These are phyloP conservation scores for Argyrosomus japonicus DNA, from an alignment of 2,113 vertebrate genomes.

Conservation along the genomic window DNA sequence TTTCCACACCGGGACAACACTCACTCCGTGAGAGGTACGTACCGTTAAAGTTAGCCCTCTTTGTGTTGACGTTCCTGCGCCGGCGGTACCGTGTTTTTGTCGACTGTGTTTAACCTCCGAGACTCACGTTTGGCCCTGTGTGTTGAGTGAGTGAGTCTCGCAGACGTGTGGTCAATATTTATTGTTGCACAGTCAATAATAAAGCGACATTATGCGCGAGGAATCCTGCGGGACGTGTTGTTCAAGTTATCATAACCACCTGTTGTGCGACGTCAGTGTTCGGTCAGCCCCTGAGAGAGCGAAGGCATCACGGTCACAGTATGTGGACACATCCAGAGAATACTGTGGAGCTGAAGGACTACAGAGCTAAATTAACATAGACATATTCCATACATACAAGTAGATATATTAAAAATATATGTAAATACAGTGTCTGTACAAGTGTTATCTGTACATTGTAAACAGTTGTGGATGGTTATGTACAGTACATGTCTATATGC, in stretches of 20 bases:
- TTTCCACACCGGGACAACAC: constrained; percentile 1
- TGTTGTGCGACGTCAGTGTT: constrained; percentile 41
- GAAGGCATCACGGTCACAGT: too few relatives aligned
- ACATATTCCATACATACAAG: too few relatives aligned
- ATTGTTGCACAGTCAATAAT: background rate
- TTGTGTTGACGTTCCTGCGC: constrained; percentile 14
- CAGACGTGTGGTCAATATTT: background rate
- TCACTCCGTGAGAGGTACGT: constrained; percentile 31
- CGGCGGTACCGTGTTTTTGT: background rate
- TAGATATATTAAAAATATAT: too few relatives aligned
- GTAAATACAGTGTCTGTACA: too few relatives aligned
- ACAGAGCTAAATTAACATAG: too few relatives aligned
- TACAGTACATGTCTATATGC: too few relatives aligned
- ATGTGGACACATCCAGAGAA: too few relatives aligned
- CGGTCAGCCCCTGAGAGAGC: background rate
- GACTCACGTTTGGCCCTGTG: background rate
- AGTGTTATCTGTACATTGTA: too few relatives aligned
- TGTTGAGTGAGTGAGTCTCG: background rate
- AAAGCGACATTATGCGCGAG: background rate
- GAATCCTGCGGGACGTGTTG: constrained; percentile 46
- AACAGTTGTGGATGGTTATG: too few relatives aligned
- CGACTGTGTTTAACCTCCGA: background rate
- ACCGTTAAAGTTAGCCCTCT: background rate
- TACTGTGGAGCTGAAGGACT: too few relatives aligned
- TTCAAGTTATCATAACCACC: constrained; percentile 43